phyloP scores from a whole-genome alignment of 2,797 vertebrate species.

The Graptemys geographica region DNA sequence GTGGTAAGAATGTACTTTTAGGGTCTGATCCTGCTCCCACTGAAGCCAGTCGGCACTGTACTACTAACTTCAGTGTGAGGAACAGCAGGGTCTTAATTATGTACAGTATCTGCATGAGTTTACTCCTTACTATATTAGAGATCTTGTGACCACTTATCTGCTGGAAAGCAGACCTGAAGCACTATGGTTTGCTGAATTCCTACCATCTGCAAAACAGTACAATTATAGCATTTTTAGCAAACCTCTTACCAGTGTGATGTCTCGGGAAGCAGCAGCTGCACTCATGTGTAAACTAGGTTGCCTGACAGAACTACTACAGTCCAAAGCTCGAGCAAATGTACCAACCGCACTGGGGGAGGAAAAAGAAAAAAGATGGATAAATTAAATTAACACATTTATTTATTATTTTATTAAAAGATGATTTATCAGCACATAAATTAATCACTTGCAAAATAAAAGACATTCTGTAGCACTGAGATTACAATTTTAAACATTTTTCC shows the following conservation, averaged over 20 bases:
- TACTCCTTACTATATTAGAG: accelerated
- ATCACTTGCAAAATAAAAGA: background rate
- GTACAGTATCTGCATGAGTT: too few relatives aligned
- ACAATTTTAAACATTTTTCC: background rate
- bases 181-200: background rate
- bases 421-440: accelerated
- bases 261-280: slow-evolving; percentile 95
- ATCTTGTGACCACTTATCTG: background rate
- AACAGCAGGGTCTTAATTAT: background rate
- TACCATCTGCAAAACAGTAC: accelerated
- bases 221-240: background rate
- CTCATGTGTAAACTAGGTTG: slow-evolving; percentile 99
- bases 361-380: background rate
- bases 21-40: background rate
- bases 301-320: slow-evolving; percentile 97
- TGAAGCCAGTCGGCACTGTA: background rate
- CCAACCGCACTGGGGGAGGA: slow-evolving; percentile 89
- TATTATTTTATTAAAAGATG: background rate
- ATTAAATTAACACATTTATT: background rate
- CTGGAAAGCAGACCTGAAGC: background rate
- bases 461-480: background rate
- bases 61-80: background rate
- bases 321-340: slow-evolving; percentile 95
- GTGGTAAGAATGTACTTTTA: background rate
- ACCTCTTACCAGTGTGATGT: slow-evolving; percentile 94